A percentile compares a stretch with the other conserved stretches of the same genome.
phyloP scores from a whole-genome alignment of 2,113 vertebrate genomes.

The Rhegmatorhina hoffmannsi region DNA sequence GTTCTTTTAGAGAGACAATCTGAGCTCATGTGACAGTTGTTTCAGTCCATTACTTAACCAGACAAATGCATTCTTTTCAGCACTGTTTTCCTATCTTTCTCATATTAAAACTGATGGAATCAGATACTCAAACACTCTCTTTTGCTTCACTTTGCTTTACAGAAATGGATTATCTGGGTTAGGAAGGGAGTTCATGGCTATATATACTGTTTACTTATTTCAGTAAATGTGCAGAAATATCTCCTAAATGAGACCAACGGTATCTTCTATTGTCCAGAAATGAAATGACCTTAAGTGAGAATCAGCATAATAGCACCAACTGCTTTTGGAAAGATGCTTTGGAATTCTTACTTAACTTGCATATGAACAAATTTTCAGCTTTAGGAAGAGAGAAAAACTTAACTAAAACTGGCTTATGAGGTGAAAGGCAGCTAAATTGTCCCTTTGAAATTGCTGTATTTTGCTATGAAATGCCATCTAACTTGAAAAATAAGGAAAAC shows the following conservation, averaged over 20 bases:
- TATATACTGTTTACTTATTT: not conserved
- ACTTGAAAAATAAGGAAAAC: not conserved
- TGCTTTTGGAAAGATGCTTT: not conserved
- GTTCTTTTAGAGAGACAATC: not conserved
- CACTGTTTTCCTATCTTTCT: not conserved
- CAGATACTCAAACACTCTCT: not conserved
- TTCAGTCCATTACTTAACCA: not conserved
- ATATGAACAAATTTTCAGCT: not conserved
- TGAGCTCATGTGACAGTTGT: not conserved
- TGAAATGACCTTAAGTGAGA: not conserved
- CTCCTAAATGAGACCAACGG: not conserved
- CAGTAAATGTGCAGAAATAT: not conserved
- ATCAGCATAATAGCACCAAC: not conserved
- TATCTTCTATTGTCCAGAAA: not conserved
- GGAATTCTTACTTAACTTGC: not conserved
- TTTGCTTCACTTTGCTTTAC: not conserved
- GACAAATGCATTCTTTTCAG: slow-evolving; percentile 8
- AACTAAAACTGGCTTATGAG: not conserved
- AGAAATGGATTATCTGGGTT: not conserved
- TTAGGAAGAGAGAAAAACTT: not conserved
- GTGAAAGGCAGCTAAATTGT: not conserved
- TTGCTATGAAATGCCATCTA: not conserved
- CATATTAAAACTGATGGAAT: not conserved
- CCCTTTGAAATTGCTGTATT: not conserved
- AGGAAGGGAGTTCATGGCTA: not conserved